Percentiles rank a stretch among this genome's conserved stretches.
Conservation (phyloP, 2,888 invertebrate species). For the Morpho achilles region DNA sequence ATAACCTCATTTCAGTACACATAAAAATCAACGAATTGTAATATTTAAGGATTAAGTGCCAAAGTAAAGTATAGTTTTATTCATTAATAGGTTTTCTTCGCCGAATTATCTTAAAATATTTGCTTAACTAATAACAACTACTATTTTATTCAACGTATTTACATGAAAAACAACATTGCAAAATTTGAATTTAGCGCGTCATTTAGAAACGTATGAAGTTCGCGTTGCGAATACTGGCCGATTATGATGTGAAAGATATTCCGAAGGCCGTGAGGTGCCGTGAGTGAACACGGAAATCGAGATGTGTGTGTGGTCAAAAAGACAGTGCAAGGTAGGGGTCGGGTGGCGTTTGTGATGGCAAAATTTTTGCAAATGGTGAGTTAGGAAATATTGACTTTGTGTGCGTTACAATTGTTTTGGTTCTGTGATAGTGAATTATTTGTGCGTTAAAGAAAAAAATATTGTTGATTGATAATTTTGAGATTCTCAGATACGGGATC, state of each 20-base stretch:
- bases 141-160: neutral
- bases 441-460: constrained; percentile 59
- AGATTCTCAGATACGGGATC: constrained; percentile 72
- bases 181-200: constrained; percentile 72
- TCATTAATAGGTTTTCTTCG: no score
- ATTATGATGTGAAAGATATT: constrained; percentile 83
- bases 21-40: neutral
- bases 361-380: constrained; percentile 88
- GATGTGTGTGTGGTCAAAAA: constrained; percentile 81
- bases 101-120: no score
- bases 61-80: no score
- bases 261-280: constrained; percentile 79
- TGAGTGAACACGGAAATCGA: constrained; percentile 80
- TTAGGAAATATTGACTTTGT: constrained; percentile 74
- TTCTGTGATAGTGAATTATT: constrained; percentile 64
- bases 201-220: constrained; percentile 73
- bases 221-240: constrained; percentile 80
- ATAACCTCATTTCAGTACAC: constrained; percentile 51
- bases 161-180: constrained; percentile 33
- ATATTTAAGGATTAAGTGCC: neutral
- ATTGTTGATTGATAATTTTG: constrained; percentile 67
- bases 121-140: no score
- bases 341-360: constrained; percentile 89
- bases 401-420: constrained; percentile 51
- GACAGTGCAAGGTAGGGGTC: constrained; percentile 87